Base-by-base conservation (phyloP, 2,797 vertebrate species). In the Ceryle rudis region DNA sequence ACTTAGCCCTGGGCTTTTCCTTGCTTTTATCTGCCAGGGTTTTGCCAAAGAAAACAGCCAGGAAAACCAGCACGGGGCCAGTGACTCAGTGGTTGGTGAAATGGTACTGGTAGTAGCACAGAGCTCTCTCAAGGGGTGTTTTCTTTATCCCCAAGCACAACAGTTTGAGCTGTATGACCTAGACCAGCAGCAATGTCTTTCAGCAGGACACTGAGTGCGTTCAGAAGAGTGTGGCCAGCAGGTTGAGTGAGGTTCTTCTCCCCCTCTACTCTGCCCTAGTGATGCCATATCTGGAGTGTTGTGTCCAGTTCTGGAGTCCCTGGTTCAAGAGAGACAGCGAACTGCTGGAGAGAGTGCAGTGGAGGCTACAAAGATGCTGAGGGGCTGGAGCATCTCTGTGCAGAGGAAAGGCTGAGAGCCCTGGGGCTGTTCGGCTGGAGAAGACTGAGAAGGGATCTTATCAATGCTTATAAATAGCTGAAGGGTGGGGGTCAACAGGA, bases 21-120 rank as follows among this genome's bases (percentile, higher is more conserved):
- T 41, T 31, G 49, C 39, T 37, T n/a, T 17, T 55, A 26, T 29
- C 57, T 15, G 11, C 18, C 42, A 16, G 25, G 22, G 13, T 2
- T 41, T 57, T 10, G 25, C 15, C 29, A 3, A 47, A 20, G n/a
- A 41, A 33, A 69, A 15, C 15, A 37, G 14, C 21, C 3, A 19
- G 18, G 39, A 60, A 5, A 8, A 25, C 20, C 66, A 29, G 4
- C 3, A 1, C 7, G 0, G 44, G 29, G 49, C 33, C 42, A 20
- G 47, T 46, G 69, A 19, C 55, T 26, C 49, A 1, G 22, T 6
- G 42, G 51, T 33, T 26, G 4, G 57, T 13, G n/a, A 67, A 58
- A 35, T 2, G 39, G 44, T 15, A 1, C 33, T 11, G 61, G 37
- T 4, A 4, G 58, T 14, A 52, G 47, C 86, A 67, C 42, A 3